Conservation (phyloP, 2,888 invertebrate genomes). For the Hedychridium roseum region DNA sequence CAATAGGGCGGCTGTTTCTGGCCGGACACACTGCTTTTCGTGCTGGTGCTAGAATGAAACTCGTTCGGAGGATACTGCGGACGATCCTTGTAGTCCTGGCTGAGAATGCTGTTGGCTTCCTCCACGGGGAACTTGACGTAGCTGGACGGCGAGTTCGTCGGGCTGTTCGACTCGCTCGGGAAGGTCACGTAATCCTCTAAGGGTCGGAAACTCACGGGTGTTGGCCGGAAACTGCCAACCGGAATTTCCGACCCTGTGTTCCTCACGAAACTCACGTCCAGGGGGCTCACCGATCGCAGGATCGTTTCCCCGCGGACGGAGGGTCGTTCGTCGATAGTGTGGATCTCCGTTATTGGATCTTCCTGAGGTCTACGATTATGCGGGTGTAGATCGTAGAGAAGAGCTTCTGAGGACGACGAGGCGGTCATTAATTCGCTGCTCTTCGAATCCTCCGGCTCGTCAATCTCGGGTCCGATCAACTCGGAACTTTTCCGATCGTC, state of each 20-base stretch:
- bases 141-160: too few relatives aligned
- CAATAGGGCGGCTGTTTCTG: conserved; percentile 45
- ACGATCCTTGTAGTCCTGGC: conserved; percentile 45
- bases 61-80: conserved; percentile 33
- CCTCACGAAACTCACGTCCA: background rate
- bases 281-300: too few relatives aligned
- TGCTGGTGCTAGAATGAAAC: conserved; percentile 26
- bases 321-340: conserved; percentile 8
- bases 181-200: conserved; percentile 38
- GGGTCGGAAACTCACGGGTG: conserved; percentile 17
- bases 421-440: conserved; percentile 10
- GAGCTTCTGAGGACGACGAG: conserved; percentile 19
- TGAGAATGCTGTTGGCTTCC: conserved; percentile 56
- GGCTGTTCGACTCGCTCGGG: too few relatives aligned
- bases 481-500: background rate
- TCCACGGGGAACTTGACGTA: conserved; percentile 51
- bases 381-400: conserved; percentile 15
- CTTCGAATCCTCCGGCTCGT: too few relatives aligned
- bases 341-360: conserved; percentile 13
- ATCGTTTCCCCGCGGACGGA: conserved; percentile 11
- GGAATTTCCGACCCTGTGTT: background rate
- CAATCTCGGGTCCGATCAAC: too few relatives aligned
- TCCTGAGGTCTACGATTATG: conserved; percentile 6
- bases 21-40: conserved; percentile 40
- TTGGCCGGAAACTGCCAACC: conserved; percentile 7